Base-by-base conservation (phyloP, 2,113 vertebrate species). In the Herpetotheres cachinnans region DNA sequence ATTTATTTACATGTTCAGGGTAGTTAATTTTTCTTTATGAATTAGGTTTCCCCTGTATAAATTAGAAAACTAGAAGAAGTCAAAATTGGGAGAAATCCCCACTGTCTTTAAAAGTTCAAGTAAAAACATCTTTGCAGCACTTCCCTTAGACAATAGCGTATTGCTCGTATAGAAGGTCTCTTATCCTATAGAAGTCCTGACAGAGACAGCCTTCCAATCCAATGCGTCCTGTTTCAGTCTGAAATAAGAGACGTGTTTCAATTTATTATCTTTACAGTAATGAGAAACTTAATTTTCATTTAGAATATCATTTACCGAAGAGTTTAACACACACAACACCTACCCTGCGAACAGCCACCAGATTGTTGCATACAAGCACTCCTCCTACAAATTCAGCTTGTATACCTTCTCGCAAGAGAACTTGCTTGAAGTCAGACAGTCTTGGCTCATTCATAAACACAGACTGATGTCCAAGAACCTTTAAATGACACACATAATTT, bases 401-500 rank as follows among this genome's bases (percentile, higher is more conserved):
- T 91, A 99, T 99, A 47, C 99, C 99, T 90, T 99, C 99, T 82
- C 99, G 98, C 92, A 99, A 95, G 63, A 99, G 99, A 92, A 99
- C 99, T 97, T 99, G 99, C 96, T 99, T 99, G 97, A 99, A 99
- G 98, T 99, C 99, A 24, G 99, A 99, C 17, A 99, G 98, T 40
- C 99, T 98, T 25, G 99, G 99, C 97, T 99, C 99, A 69, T 99
- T 99, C 98, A 99, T 99, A 97, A 99, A 99, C 90, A 99, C 99
- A 9, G 99, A 99, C 97, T 99, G 99, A 97, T 99, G 99, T 86
- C 99, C 99, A 49, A 99, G 98, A 96, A 99, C 98, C 99, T 99
- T 97, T 42, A 92, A 91, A 76, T 7, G 93, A 95, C 11, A 93
- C 18, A 90, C 4, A 82, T 7, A 40, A 13, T 65, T 76, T 94